These are phyloP conservation scores for Rattus rattus DNA, from an alignment of 2,113 vertebrate genomes.

Conservation along the genomic window DNA sequence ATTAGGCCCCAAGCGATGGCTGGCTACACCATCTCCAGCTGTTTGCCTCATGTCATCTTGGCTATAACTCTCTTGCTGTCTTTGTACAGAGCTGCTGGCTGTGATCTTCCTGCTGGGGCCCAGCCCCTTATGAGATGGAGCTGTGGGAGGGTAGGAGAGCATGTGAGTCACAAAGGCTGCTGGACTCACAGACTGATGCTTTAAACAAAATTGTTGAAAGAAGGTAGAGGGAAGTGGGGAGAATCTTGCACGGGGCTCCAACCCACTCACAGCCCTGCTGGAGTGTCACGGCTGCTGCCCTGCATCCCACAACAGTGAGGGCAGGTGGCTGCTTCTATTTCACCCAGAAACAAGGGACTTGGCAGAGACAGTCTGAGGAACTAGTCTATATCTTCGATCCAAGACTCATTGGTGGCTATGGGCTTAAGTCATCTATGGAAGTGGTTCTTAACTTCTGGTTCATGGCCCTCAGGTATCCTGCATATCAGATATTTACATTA, in stretches of 20 bases:
- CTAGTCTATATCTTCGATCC: background rate
- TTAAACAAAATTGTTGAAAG: background rate
- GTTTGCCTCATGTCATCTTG: background rate
- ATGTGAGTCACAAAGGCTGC: rapidly evolving
- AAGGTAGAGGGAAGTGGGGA: background rate
- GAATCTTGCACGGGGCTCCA: rapidly evolving
- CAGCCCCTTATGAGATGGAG: background rate
- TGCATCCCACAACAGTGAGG: rapidly evolving
- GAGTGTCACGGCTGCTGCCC: rapidly evolving
- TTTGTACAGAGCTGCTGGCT: background rate
- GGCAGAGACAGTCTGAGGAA: background rate
- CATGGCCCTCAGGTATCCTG: background rate
- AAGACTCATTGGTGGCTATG: background rate
- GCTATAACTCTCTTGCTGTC: background rate
- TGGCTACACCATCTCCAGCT: background rate
- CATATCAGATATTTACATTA: background rate
- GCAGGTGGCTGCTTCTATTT: background rate
- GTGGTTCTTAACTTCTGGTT: background rate
- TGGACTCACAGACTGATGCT: background rate
- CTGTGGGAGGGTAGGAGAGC: background rate
- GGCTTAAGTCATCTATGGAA: background rate
- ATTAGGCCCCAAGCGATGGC: slow-evolving; percentile 18
- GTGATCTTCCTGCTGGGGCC: background rate
- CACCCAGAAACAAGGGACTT: background rate
- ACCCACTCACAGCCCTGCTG: rapidly evolving